phyloP scores from a whole-genome alignment of 1,140 invertebrate species.

The Heliothis virescens region DNA sequence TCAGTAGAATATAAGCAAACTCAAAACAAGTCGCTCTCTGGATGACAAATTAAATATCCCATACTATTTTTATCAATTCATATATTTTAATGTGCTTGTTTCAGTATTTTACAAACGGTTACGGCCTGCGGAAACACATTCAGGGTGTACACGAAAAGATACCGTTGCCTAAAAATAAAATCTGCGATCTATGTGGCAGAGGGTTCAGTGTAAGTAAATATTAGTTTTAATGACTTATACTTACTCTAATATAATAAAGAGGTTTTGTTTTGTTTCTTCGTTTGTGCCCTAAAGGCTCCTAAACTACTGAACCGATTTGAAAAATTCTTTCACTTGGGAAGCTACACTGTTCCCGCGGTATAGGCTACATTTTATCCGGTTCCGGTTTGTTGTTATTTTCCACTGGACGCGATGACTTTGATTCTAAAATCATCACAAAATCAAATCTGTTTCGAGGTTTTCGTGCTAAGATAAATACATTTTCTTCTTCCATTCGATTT shows the following conservation, averaged over 20 bases:
- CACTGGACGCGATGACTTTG: too few relatives aligned
- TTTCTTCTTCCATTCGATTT: not conserved
- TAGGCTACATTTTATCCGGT: too few relatives aligned
- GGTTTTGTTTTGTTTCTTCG: too few relatives aligned
- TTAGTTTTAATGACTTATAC: not conserved
- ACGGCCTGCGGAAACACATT: constrained; percentile 49
- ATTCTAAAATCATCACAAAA: too few relatives aligned
- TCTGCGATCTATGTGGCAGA: constrained; percentile 60
- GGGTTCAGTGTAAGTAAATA: constrained; percentile 56
- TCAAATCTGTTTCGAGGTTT: not conserved
- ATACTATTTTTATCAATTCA: too few relatives aligned
- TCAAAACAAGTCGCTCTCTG: too few relatives aligned
- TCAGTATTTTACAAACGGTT: constrained; percentile 48
- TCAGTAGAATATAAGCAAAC: not conserved
- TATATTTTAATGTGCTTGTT: not conserved
- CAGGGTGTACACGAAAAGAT: constrained; percentile 55
- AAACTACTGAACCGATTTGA: too few relatives aligned
- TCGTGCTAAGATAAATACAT: not conserved
- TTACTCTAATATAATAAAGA: not conserved
- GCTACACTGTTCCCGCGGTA: too few relatives aligned
- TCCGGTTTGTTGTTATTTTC: too few relatives aligned
- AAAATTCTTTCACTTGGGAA: too few relatives aligned
- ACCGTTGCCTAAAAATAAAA: constrained; percentile 54
- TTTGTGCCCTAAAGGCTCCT: too few relatives aligned
- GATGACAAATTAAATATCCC: too few relatives aligned